These are phyloP conservation scores for Sabatieria punctata DNA, from an alignment of 2,888 invertebrate genomes.

Conservation along the genomic window DNA sequence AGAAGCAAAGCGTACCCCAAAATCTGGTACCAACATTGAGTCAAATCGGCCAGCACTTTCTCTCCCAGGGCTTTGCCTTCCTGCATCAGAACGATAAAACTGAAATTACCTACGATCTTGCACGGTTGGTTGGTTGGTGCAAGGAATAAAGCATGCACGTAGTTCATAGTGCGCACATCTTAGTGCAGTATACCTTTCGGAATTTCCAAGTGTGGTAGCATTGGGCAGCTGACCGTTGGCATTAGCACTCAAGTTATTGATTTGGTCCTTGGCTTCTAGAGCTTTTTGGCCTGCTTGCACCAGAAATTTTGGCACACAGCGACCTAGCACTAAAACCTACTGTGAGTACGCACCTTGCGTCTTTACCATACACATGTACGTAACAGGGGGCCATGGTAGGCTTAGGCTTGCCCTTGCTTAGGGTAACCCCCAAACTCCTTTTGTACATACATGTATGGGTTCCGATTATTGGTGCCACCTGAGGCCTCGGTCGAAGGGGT, in stretches of 20 bases:
- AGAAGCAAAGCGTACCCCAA: slow-evolving; percentile 7
- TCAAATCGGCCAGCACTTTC: slow-evolving; percentile 13
- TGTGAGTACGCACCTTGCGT: no score
- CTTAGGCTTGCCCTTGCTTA: no score
- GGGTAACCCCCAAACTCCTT: no score
- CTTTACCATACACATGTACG: no score
- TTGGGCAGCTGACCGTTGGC: background rate
- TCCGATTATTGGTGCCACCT: no score
- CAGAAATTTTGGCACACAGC: slow-evolving; percentile 23
- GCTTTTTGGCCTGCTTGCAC: slow-evolving; percentile 7
- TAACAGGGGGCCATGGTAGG: no score
- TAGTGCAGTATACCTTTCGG: background rate
- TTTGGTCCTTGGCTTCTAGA: slow-evolving; percentile 10
- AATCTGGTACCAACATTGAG: slow-evolving; percentile 22
- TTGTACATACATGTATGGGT: no score
- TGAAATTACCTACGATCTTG: no score
- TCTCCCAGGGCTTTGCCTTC: slow-evolving; percentile 14
- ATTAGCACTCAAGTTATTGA: slow-evolving; percentile 11
- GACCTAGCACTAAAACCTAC: slow-evolving; percentile 18
- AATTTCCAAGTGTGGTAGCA: slow-evolving; percentile 4
- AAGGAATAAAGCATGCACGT: no score
- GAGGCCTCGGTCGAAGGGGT: no score
- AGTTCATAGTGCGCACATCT: no score
- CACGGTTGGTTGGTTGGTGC: no score
- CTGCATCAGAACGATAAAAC: slow-evolving; percentile 15